A percentile compares a stretch with the other conserved stretches of the same genome.
Conservation (phyloP, 2,113 vertebrate species). For the Stegastes partitus region DNA sequence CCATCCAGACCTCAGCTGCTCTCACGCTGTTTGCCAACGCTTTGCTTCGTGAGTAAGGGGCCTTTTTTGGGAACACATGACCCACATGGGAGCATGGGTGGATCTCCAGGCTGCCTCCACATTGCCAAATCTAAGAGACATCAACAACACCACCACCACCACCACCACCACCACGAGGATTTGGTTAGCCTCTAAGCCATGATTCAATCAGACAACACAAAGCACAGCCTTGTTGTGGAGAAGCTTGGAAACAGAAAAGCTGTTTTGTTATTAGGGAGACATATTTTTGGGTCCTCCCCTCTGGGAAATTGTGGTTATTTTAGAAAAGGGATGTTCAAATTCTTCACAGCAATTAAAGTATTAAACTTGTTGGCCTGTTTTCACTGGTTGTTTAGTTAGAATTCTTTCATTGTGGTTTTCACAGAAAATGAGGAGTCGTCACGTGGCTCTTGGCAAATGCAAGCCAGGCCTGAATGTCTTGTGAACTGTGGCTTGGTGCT, state of each 20-base stretch:
- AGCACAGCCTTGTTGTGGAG: conserved; percentile 33
- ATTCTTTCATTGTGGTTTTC: conserved; percentile 31
- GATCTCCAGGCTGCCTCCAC: conserved; percentile 94
- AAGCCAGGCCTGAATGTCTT: conserved; percentile 22
- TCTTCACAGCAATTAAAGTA: conserved; percentile 47
- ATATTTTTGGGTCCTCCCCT: conserved; percentile 20
- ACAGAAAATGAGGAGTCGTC: conserved; percentile 5
- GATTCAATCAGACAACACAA: conserved; percentile 53
- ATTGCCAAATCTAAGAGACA: conserved; percentile 94
- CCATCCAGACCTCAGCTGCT: conserved; percentile 98
- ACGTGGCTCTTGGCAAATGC: conserved; percentile 31
- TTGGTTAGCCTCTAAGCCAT: conserved; percentile 33
- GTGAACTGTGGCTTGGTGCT: not conserved
- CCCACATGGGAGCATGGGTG: conserved; percentile 98
- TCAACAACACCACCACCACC: conserved; percentile 39
- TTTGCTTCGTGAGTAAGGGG: conserved; percentile 94
- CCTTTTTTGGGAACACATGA: conserved; percentile 95
- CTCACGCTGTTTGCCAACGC: conserved; percentile 97
- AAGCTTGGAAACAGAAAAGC: conserved; percentile 15
- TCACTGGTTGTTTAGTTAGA: conserved; percentile 3
- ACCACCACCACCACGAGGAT: conserved; percentile 27
- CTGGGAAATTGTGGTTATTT: conserved; percentile 21
- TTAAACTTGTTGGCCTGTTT: conserved; percentile 10
- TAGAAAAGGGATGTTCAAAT: conserved; percentile 29
- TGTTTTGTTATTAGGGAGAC: conserved; percentile 19